phyloP scores from a whole-genome alignment of 2,797 vertebrate genomes.

The Enteromius anoplus region DNA sequence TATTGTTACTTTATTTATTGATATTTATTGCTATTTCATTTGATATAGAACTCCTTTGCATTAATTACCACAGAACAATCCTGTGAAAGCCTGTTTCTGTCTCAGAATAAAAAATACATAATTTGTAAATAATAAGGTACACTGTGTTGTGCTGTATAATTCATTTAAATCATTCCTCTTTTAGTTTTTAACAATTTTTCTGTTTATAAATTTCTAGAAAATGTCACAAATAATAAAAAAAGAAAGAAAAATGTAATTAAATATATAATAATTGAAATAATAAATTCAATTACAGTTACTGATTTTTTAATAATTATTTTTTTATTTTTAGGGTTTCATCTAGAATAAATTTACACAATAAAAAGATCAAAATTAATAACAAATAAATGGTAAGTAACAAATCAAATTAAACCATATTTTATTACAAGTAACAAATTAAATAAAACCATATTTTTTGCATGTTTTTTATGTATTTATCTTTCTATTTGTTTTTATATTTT shows the following conservation, averaged over 20 bases:
- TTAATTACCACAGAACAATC: not conserved
- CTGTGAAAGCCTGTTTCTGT: not conserved
- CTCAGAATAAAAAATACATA: not conserved
- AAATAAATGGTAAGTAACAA: not conserved
- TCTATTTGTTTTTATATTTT: too few relatives aligned
- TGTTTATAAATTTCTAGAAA: not conserved
- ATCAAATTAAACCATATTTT: too few relatives aligned
- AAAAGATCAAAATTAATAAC: not conserved
- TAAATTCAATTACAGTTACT: not conserved
- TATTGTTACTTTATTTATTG: too few relatives aligned
- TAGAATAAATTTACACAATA: too few relatives aligned
- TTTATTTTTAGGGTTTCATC: too few relatives aligned
- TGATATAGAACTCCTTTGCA: not conserved
- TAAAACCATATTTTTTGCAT: not conserved
- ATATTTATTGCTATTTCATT: not conserved
- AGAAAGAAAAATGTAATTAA: not conserved
- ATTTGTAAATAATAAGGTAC: not conserved
- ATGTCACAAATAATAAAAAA: not conserved
- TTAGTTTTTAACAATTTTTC: not conserved
- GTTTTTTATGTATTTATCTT: too few relatives aligned
- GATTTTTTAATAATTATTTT: not conserved
- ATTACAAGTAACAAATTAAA: too few relatives aligned
- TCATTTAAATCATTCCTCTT: not conserved
- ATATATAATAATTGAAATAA: not conserved
- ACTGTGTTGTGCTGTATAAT: too few relatives aligned